Percentiles rank a stretch among this genome's conserved stretches.
Conservation (phyloP, 2,888 invertebrate genomes). For the Drosophila tripunctata region DNA sequence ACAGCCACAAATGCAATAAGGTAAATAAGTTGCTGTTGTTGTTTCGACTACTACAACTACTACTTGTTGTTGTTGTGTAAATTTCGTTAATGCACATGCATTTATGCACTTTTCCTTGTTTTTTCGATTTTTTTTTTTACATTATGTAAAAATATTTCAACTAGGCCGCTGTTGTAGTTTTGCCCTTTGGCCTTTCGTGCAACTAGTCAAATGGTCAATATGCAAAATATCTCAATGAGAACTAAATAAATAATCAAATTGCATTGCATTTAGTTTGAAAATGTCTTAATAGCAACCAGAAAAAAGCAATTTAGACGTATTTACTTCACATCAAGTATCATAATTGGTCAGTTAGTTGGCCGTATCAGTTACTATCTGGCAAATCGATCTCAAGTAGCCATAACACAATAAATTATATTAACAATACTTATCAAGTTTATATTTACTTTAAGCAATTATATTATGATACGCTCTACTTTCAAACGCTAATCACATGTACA, state of each 20-base stretch:
- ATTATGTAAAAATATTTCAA: constrained; percentile 55
- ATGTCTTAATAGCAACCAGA: too few relatives aligned
- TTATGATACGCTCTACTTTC: constrained; percentile 7
- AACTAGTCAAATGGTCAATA: neutral
- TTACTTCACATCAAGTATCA: constrained; percentile 27
- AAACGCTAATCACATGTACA: constrained; percentile 25
- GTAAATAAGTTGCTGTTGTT: constrained; percentile 41
- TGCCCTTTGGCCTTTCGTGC: constrained; percentile 3
- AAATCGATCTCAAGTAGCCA: constrained; percentile 37
- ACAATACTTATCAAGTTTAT: constrained; percentile 34
- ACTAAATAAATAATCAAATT: constrained; percentile 18
- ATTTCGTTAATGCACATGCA: constrained; percentile 72
- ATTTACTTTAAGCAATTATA: constrained; percentile 32
- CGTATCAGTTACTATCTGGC: constrained; percentile 23
- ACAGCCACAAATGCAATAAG: constrained; percentile 57
- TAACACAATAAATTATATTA: constrained; percentile 35
- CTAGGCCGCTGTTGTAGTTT: constrained; percentile 9
- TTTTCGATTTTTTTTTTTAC: constrained; percentile 11
- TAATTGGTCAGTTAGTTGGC: constrained; percentile 38
- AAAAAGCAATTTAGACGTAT: constrained; percentile 10
- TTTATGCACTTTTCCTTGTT: constrained; percentile 58
- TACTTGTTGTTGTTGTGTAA: constrained; percentile 34
- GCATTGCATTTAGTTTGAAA: neutral
- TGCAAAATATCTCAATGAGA: neutral
- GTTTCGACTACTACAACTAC: neutral